These are phyloP conservation scores for Rhinatrema bivittatum DNA, from an alignment of 2,797 vertebrate genomes.

Conservation along the genomic window DNA sequence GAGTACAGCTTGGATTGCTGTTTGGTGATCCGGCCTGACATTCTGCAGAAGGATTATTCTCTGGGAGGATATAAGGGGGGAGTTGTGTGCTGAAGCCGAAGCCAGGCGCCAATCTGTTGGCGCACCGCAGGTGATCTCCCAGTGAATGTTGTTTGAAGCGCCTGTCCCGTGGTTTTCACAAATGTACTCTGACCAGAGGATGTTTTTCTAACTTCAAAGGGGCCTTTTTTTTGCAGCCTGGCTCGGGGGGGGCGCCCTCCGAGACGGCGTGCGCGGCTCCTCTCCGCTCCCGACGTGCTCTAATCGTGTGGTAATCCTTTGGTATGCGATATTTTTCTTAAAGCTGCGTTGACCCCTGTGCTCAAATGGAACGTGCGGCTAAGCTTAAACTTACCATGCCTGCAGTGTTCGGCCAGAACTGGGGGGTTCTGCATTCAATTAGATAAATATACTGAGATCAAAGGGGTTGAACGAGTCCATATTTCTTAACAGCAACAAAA, in stretches of 20 bases:
- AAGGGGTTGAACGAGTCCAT: too few relatives aligned
- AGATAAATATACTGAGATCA: too few relatives aligned
- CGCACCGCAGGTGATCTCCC: constrained; percentile 29
- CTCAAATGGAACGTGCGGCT: constrained; percentile 29
- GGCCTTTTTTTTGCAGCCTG: constrained; percentile 22
- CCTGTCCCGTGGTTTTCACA: constrained; percentile 36
- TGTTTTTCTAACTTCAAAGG: constrained; percentile 50
- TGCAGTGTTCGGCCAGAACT: constrained; percentile 26
- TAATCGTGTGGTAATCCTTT: constrained; percentile 30
- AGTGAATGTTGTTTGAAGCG: constrained; percentile 49
- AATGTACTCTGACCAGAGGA: constrained; percentile 37
- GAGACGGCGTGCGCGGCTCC: constrained; percentile 32
- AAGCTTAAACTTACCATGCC: constrained; percentile 23
- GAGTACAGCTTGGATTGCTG: too few relatives aligned
- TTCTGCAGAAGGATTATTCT: not conserved
- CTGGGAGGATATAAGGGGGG: constrained; percentile 2
- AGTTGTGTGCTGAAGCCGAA: constrained; percentile 12
- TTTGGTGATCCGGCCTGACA: too few relatives aligned
- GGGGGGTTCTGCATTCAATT: too few relatives aligned
- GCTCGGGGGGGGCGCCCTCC: constrained; percentile 24
- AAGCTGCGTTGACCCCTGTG: constrained; percentile 25
- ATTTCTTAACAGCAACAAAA: too few relatives aligned
- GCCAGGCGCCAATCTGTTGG: constrained; percentile 23
- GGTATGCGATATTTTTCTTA: constrained; percentile 33
- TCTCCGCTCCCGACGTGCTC: constrained; percentile 22